These are phyloP conservation scores for Leptopilina syphax DNA, from an alignment of 2,888 invertebrate genomes.

Conservation along the genomic window DNA sequence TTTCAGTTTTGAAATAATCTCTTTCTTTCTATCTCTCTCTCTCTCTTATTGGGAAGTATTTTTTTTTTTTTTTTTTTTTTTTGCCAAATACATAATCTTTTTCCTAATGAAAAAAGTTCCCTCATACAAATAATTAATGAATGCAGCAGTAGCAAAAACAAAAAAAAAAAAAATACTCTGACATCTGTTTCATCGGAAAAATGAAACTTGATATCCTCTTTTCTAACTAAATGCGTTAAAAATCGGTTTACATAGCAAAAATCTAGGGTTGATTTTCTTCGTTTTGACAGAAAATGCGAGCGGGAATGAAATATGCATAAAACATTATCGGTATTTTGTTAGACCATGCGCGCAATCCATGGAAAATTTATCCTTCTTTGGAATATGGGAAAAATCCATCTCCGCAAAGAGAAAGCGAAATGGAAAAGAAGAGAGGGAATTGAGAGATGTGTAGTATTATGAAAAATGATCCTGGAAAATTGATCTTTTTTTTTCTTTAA, in stretches of 20 bases:
- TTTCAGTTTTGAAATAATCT: neutral
- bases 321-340: slow-evolving; percentile 52
- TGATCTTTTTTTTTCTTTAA: slow-evolving; percentile 44
- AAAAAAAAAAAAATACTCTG: neutral
- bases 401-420: neutral
- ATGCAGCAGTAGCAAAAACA: neutral
- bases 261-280: slow-evolving; percentile 16
- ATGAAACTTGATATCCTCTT: neutral
- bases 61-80: slow-evolving; percentile 14
- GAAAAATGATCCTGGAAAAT: slow-evolving; percentile 53
- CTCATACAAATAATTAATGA: neutral
- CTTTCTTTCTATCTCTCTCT: neutral
- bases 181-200: slow-evolving; percentile 3
- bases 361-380: slow-evolving; percentile 35
- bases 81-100: neutral
- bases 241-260: neutral
- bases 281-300: slow-evolving; percentile 11
- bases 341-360: slow-evolving; percentile 35
- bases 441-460: slow-evolving; percentile 44
- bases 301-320: slow-evolving; percentile 51
- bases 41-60: slow-evolving; percentile 1
- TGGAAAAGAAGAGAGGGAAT: neutral
- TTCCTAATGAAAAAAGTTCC: neutral
- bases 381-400: neutral
- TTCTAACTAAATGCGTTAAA: slow-evolving; percentile 23